Conservation (phyloP, 2,113 vertebrate genomes). For the Gallinago jamesoni region DNA sequence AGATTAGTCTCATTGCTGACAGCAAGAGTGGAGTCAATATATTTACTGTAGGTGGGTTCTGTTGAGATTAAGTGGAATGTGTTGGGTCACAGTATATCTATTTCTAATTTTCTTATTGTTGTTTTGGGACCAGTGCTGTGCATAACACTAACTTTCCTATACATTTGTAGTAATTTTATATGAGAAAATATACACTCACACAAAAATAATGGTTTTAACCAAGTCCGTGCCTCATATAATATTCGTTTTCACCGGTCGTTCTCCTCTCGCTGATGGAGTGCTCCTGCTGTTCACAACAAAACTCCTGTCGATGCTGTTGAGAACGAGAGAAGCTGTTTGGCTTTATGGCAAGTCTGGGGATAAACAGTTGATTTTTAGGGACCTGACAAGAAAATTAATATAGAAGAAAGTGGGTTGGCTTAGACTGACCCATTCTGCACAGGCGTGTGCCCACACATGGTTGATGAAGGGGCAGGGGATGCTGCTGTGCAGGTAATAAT, state of each 20-base stretch:
- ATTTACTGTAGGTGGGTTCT: constrained; percentile 14
- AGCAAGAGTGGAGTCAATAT: neutral
- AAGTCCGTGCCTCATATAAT: neutral
- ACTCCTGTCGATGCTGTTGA: neutral
- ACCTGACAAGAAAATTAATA: neutral
- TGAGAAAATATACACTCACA: neutral
- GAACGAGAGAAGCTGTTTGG: neutral
- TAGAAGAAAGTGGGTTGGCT: neutral
- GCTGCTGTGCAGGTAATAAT: neutral
- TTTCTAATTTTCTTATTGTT: constrained; percentile 20
- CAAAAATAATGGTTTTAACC: neutral
- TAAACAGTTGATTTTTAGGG: neutral
- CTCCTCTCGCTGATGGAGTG: neutral
- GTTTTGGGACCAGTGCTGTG: neutral
- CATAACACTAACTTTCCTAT: neutral
- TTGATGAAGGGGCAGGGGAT: neutral
- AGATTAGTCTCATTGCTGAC: neutral
- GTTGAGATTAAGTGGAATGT: neutral
- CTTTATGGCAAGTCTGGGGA: neutral
- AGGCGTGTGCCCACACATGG: accelerated
- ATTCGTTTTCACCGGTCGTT: neutral
- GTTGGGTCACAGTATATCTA: neutral
- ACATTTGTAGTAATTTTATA: neutral
- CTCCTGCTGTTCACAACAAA: neutral
- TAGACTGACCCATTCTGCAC: accelerated